Evolutionary conservation across 1,140 invertebrate genomes (phyloP), one percentile per base, ranked within the genome.

Genomic region (Pseudomyrmex sp.): DNA sequence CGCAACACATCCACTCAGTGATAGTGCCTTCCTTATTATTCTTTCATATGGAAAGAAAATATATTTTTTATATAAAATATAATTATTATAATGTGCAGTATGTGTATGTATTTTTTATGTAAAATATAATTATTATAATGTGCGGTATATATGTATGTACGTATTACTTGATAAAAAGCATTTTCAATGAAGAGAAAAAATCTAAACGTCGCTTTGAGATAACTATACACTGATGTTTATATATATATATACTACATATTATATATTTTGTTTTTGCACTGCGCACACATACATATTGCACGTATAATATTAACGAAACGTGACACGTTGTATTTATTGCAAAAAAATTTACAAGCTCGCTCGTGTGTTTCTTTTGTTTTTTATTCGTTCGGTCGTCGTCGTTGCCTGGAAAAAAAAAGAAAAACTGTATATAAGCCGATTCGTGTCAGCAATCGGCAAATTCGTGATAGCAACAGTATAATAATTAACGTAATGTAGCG

Each of bases 401-500:
- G 12, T 26, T 3, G 23, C 5, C 20, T 23, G 52, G 2, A 1
- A 65, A 44, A 77, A 77, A 52, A 46, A 15, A 66, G 5, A 7
- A 10, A 77, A 54, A 77, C 66, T 68, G 5, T 35, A 35, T 35
- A 56, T 23, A 20, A 44, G 1, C 0, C 13, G 56, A 66, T 77
- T 56, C 20, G 66, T 23, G 44, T 68, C 56, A 68, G 68, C 50
- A 68, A 23, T 23, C 20, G 20, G 20, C 20, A 23, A 23, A 23
- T 23, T 23, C 20, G 20, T 56, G 23, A 18, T 15, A 69, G 58
- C 5, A 46, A 77, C 58, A 48, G 62, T 58, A 69, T 58, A 69
- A 68, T 69, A 69, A 77, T 15, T 61, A 35, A 65, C 12, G 52
- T 48, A 69, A 56, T 20, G 35, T 26, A 23, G 13, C 26, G 48